Evolutionary conservation across 1,140 invertebrate species (phyloP), one percentile per base, ranked within the genome.

Genomic region (Rhyzopertha dominica): DNA sequence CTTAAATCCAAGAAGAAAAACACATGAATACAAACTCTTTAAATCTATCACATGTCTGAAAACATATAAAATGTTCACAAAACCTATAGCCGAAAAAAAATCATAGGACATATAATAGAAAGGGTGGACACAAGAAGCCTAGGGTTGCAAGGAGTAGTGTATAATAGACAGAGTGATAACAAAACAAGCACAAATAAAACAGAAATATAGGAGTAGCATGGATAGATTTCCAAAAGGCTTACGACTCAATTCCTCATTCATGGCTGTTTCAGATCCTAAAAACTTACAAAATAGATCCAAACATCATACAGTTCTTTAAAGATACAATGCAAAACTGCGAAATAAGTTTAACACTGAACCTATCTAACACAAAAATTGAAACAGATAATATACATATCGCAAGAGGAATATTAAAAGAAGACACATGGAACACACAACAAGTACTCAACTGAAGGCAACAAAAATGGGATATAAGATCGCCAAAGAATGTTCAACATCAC

Each of bases 31-130:
- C 16, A 31, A 31, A 5, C 52, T 53, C 19, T 54, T 46, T 32
- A 36, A 54, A 24, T 52, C 57, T 20, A 57, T 59, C 8, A 59
- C 57, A 9, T 60, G 55, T 23, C 34, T 58, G 0, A 47, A 28
- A 14, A 60, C 52, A 1, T 60, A 60, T 31, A 59, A 57, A 29
- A 43, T 57, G 9, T 23, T 58, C 22, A 55, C 53, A 25, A n/a
- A 42, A 10, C 47, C 42, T 23, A 43, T 59, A 12, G 25, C 23
- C 16, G n/a, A 12, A 30, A 38, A 51, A 25, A 42, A 48, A 19
- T 30, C 50, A 13, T 13, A 56, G 8, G 40, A 34, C 24, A 39
- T 50, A 41, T 41, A 56, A 42, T 46, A 56, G 29, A 58, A 58
- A 47, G 56, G 51, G 8, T 60, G 53, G 29, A 29, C 42, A 22